A percentile compares a stretch with the other conserved stretches of the same genome.
Evolutionary conservation across 2,113 vertebrate species (phyloP).

Genomic region (Pheucticus melanocephalus): DNA sequence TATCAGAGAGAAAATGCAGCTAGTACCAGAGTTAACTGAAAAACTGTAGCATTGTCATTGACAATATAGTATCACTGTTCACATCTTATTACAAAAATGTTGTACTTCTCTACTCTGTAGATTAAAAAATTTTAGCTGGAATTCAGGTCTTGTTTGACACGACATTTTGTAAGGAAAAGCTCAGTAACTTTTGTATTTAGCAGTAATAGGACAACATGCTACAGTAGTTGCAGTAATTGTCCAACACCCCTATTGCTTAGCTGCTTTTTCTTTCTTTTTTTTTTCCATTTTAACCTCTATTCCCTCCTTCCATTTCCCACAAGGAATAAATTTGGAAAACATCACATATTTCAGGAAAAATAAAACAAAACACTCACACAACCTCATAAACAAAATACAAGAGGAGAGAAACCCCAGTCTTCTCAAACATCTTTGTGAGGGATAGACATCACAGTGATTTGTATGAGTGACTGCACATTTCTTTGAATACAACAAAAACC

Average conservation of each 20-base stretch:
- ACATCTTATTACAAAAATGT: background rate
- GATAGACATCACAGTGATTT: background rate
- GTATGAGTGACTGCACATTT: background rate
- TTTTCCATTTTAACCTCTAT: rapidly evolving
- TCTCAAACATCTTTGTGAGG: background rate
- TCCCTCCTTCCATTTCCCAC: background rate
- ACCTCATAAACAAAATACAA: background rate
- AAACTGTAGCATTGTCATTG: background rate
- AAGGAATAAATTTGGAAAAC: background rate
- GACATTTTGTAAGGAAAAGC: constrained; percentile 48
- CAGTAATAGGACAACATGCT: constrained; percentile 54
- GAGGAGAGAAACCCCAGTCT: rapidly evolving
- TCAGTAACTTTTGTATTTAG: constrained; percentile 23
- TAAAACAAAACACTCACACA: background rate
- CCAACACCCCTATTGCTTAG: background rate
- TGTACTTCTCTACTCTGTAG: constrained; percentile 2
- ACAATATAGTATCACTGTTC: background rate
- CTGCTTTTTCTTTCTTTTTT: background rate
- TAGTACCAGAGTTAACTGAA: background rate
- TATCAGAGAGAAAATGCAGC: background rate
- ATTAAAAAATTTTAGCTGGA: constrained; percentile 48
- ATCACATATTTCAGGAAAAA: background rate
- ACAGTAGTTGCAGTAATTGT: constrained; percentile 33
- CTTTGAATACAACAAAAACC: background rate
- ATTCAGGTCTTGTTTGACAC: constrained; percentile 59